Conservation (phyloP, 2,113 vertebrate species). For the Phainopepla nitens region DNA sequence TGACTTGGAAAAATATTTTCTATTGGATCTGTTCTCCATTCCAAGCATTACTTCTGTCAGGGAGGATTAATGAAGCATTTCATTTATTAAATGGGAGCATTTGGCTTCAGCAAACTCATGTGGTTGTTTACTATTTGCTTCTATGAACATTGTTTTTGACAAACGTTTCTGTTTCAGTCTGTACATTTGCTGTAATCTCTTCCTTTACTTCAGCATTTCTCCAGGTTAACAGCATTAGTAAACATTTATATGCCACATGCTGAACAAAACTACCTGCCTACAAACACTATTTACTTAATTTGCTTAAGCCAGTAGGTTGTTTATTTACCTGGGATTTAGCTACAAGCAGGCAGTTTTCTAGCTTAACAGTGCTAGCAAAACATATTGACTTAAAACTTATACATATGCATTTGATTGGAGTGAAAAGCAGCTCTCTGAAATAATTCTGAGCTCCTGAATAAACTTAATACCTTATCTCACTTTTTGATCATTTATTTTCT, state of each 20-base stretch:
- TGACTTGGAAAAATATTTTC: background rate
- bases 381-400: background rate
- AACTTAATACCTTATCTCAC: background rate
- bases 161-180: slow-evolving; percentile 26
- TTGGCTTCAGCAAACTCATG: background rate
- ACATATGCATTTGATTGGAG: background rate
- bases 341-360: background rate
- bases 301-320: background rate
- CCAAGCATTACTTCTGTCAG: background rate
- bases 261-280: background rate
- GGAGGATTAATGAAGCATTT: slow-evolving; percentile 21
- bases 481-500: background rate
- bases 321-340: background rate
- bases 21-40: background rate
- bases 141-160: background rate
- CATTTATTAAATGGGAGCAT: slow-evolving; percentile 15
- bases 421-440: background rate
- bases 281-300: background rate
- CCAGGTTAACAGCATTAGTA: slow-evolving; percentile 14
- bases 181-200: background rate
- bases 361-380: background rate
- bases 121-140: slow-evolving; percentile 13
- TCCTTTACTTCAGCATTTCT: background rate
- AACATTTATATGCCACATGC: background rate
- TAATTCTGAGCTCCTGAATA: background rate